These are phyloP conservation scores for Plemyria rubiginata DNA, from an alignment of 2,888 invertebrate genomes.

Conservation along the genomic window DNA sequence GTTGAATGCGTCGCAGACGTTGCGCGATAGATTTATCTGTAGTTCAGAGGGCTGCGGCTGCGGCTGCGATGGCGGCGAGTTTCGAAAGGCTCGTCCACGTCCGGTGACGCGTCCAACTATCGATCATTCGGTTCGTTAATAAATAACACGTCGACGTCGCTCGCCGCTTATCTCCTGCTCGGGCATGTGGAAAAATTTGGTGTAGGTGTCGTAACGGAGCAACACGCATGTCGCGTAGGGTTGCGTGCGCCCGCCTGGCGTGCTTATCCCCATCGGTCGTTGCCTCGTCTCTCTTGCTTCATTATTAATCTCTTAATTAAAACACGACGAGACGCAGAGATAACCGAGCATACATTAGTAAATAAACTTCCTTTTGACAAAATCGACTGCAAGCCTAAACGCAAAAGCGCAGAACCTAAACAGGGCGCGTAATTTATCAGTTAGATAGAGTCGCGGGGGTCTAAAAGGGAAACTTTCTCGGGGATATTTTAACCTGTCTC, in stretches of 20 bases:
- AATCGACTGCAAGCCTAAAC: conserved; percentile 5
- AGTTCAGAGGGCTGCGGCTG: conserved; percentile 57
- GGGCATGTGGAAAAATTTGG: conserved; percentile 85
- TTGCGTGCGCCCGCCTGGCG: conserved; percentile 74
- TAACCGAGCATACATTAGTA: conserved; percentile 28
- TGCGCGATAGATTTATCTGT: conserved; percentile 61
- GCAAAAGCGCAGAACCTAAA: conserved; percentile 11
- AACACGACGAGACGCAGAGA: conserved; percentile 41
- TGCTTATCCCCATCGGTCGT: conserved; percentile 69
- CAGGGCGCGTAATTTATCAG: conserved; percentile 30
- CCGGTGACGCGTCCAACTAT: conserved; percentile 84
- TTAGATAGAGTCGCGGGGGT: conserved; percentile 26
- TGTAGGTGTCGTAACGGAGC: conserved; percentile 84
- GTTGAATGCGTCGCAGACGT: conserved; percentile 61
- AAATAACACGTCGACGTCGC: conserved; percentile 83
- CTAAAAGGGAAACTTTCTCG: conserved; percentile 59
- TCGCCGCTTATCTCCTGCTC: conserved; percentile 82
- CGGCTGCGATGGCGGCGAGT: conserved; percentile 60
- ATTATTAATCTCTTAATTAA: conserved; percentile 76
- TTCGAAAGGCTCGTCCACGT: conserved; percentile 82
- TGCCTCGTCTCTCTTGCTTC: conserved; percentile 63
- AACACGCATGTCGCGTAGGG: conserved; percentile 78
- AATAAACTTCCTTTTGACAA: conserved; percentile 28
- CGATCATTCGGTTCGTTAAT: conserved; percentile 86
- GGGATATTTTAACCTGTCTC: conserved; percentile 59